Conservation (phyloP, 2,113 vertebrate species). For the Sinocyclocheilus maitianheensis region DNA sequence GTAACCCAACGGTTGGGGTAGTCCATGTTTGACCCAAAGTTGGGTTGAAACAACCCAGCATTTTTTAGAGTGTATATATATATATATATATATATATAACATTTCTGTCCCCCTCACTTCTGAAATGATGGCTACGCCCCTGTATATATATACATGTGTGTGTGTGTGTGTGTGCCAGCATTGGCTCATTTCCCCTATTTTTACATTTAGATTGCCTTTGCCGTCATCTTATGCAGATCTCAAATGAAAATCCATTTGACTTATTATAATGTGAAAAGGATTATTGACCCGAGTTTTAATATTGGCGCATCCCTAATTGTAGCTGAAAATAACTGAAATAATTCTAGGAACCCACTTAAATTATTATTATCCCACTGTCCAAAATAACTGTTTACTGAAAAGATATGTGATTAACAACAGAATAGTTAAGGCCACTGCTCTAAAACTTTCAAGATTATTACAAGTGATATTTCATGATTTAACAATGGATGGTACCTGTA, state of each 20-base stretch:
- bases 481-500: constrained; percentile 77
- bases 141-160: no score
- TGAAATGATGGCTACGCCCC: no score
- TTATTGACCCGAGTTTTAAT: neutral
- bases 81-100: no score
- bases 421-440: neutral
- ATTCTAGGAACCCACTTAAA: neutral
- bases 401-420: neutral
- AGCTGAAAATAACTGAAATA: neutral
- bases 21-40: no score
- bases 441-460: neutral
- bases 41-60: no score
- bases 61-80: no score
- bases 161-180: no score
- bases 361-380: neutral
- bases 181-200: no score
- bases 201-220: no score
- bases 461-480: neutral
- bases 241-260: neutral
- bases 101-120: no score
- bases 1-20: no score
- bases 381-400: neutral
- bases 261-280: neutral
- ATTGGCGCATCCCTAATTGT: neutral
- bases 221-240: neutral